These are phyloP conservation scores for Agrilus planipennis DNA, from an alignment of 1,140 invertebrate species.

Conservation along the genomic window DNA sequence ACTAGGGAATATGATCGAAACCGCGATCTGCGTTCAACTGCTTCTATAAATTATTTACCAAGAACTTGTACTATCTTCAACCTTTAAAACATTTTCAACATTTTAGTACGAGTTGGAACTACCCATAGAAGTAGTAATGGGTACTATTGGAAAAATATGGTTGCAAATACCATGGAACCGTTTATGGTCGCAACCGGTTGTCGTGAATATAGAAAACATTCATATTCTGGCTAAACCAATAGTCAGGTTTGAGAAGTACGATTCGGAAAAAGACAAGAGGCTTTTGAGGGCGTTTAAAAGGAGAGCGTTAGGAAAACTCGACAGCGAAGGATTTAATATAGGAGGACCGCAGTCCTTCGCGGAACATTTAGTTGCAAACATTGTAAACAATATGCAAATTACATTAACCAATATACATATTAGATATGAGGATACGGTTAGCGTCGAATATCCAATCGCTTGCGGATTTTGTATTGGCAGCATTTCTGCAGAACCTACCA, in stretches of 20 bases:
- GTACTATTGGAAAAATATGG: slow-evolving; percentile 60
- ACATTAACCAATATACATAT: slow-evolving; percentile 70
- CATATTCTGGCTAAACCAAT: slow-evolving; percentile 63
- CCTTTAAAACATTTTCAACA: too few species aligned
- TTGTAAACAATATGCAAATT: slow-evolving; percentile 72
- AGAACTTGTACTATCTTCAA: too few species aligned
- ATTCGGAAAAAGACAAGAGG: slow-evolving; percentile 60
- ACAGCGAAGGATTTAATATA: slow-evolving; percentile 38
- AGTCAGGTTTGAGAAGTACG: slow-evolving; percentile 52
- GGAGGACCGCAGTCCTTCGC: slow-evolving; percentile 47
- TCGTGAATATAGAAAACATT: slow-evolving; percentile 62
- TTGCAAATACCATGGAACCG: slow-evolving; percentile 69
- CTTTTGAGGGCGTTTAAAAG: slow-evolving; percentile 60
- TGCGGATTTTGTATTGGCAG: slow-evolving; percentile 70
- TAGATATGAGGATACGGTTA: slow-evolving; percentile 67
- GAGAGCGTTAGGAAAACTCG: slow-evolving; percentile 42
- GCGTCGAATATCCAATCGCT: slow-evolving; percentile 52
- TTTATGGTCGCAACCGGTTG: slow-evolving; percentile 55
- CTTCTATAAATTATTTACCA: too few species aligned
- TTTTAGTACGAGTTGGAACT: slow-evolving; percentile 67
- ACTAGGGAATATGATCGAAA: too few species aligned
- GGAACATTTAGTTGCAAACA: slow-evolving; percentile 58
- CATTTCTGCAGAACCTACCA: slow-evolving; percentile 68
- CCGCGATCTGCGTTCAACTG: too few species aligned
- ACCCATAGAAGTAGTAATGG: slow-evolving; percentile 70